A percentile compares a stretch with the other conserved stretches of the same genome.
These are phyloP conservation scores for Hemitrygon akajei DNA, from an alignment of 2,797 vertebrate species.

Conservation along the genomic window DNA sequence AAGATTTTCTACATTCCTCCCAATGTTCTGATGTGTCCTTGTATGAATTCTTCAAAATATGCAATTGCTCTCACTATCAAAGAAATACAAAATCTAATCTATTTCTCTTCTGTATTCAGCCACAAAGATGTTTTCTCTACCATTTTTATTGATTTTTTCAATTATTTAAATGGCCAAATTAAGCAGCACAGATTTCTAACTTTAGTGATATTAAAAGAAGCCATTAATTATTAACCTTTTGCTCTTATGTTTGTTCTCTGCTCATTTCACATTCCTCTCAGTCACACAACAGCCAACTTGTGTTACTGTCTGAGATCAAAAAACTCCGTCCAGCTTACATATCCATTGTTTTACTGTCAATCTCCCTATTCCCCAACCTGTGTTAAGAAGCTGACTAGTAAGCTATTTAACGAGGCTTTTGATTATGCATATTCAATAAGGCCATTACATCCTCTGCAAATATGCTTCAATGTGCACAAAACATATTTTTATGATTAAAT, in stretches of 20 bases:
- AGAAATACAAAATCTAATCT: not conserved
- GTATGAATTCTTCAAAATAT: not conserved
- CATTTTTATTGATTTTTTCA: conserved; percentile 1
- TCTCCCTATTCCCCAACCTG: not conserved
- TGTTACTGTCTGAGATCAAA: not conserved
- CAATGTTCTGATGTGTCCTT: not conserved
- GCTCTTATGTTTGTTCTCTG: not conserved
- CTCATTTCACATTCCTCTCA: not conserved
- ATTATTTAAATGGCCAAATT: conserved; percentile 1
- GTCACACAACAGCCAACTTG: not conserved
- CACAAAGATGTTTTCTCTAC: not conserved
- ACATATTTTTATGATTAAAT: not conserved
- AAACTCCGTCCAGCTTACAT: too few relatives aligned
- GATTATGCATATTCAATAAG: not conserved
- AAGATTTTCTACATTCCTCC: not conserved
- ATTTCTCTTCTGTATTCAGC: not conserved
- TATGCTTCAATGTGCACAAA: not conserved
- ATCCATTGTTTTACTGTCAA: too few relatives aligned
- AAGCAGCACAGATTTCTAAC: not conserved
- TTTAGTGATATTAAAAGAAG: not conserved
- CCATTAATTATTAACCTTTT: conserved; percentile 13
- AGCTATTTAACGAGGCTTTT: not conserved
- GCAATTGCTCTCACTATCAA: not conserved
- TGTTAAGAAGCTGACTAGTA: not conserved
- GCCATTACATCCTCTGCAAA: not conserved